Evolutionary conservation across 2,113 vertebrate species (phyloP), one percentile per base, ranked within the genome.

Genomic region (Arenaria interpres): DNA sequence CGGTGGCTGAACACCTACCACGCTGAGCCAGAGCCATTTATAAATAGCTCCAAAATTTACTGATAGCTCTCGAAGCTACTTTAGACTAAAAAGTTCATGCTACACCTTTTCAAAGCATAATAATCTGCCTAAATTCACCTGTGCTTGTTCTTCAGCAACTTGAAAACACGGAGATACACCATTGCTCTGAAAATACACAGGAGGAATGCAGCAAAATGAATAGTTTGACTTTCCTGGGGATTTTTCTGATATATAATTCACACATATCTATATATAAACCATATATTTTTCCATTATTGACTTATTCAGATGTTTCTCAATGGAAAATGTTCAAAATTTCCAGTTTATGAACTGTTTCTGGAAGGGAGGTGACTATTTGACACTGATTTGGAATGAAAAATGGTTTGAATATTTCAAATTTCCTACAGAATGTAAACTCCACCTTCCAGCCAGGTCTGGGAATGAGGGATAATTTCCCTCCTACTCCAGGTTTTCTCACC

Each of bases 351-450:
- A 51, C 50, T 93, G 83, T 12, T 94, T 73, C 62, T 85, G 75
- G 50, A 94, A 46, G 19, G n/a, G n/a, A 79, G 41, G 46, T 90
- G 88, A 66, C 45, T 93, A 92, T 92, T 59, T 90, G 41, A 84
- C 79, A 54, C 45, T 59, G 83, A 79, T 96, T 86, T 80, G 69
- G 64, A 83, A 88, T 93, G 59, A 91, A 83, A 90, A 88, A 88
- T 30, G 12, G 43, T 27, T 80, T 82, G 46, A 54, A 90, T 84
- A 66, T 43, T 88, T 84, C 35, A 80, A 41, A n/a, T 89, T 95
- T 93, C 71, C 67, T 80, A 50, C 50, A 80, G 67, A 73, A 88
- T 32, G 73, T 51, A 73, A 94, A 93, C 46, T 85, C 37, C 32
- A 73, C 75, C 63, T 90, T 85, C 45, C 79, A 93, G 63, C 10